Base-by-base conservation (phyloP, 2,113 vertebrate genomes). In the Alectura lathami region DNA sequence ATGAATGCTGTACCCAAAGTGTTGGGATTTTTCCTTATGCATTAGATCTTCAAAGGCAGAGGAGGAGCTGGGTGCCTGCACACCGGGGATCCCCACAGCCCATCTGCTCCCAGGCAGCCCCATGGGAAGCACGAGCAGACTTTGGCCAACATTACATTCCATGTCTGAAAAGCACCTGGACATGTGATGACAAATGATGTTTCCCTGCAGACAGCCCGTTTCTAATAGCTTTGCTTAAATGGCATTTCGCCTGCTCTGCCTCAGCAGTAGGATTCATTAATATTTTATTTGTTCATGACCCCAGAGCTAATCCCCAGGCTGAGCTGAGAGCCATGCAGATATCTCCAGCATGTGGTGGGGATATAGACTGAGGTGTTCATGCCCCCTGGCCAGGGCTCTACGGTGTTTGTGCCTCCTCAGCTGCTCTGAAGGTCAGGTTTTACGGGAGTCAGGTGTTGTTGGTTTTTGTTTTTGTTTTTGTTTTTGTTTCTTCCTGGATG, bases 281-380 rank as follows among this genome's bases (percentile, higher is more conserved):
- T 75, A 85, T 43, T 82, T 78, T 38, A 89, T 67, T 70, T 23
- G 40, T 63, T 75, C 4, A 0, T 85, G 89, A 88, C 34, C 47
- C 86, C 57, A 45, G 51, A 85, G 56, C n/a, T 88, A 29, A 75
- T 72, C 72, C 56, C n/a, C 34, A 75, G 86, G n/a, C 60, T 48
- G 63, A 78, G 43, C 24, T 32, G 81, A 16, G 24, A 57, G 11
- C 17, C 17, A 30, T 9, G 16, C 50, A 51, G 50, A 5, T 78
- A 21, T 64, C 59, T 62, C 29, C 9, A 3, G 0, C 0, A 21
- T 8, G 24, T 2, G 2, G 17, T 2, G 24, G 8, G 63, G 9
- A 69, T 24, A 9, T 0, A 6, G 34, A 34, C 38, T 78, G 70
- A 62, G 12, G 69, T 6, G 0, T 15, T 10, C 0, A 1, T 76